Conservation (phyloP, 1,140 invertebrate genomes). For the Procambarus clarkii region DNA sequence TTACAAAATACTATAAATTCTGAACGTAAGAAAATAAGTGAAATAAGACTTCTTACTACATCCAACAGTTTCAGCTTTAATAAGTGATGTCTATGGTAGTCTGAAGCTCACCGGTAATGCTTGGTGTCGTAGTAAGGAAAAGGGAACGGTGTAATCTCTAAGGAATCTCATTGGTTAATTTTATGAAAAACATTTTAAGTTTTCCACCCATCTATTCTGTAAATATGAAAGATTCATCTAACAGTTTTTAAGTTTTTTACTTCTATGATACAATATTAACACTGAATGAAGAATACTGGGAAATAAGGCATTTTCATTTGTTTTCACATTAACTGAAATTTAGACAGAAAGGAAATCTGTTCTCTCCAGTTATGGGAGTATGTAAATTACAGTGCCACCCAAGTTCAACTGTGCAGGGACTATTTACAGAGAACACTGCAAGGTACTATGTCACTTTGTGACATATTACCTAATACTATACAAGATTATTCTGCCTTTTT, state of each 20-base stretch:
- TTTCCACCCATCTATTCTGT: not conserved
- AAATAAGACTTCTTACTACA: not conserved
- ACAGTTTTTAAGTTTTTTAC: not conserved
- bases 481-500: not conserved
- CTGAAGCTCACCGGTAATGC: not conserved
- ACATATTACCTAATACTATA: not conserved
- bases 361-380: not conserved
- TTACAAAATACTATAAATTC: not conserved
- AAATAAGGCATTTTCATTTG: not conserved
- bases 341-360: not conserved
- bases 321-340: not conserved
- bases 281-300: not conserved
- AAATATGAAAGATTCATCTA: not conserved
- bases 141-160: not conserved
- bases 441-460: not conserved
- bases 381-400: not conserved
- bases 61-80: not conserved
- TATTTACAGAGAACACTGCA: constrained; percentile 2
- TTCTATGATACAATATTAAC: not conserved
- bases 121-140: not conserved
- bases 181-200: not conserved
- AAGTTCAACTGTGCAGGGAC: not conserved
- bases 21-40: not conserved
- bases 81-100: not conserved
- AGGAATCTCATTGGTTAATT: not conserved